Conservation (phyloP, 2,888 invertebrate species). For the Campoplex nolae region DNA sequence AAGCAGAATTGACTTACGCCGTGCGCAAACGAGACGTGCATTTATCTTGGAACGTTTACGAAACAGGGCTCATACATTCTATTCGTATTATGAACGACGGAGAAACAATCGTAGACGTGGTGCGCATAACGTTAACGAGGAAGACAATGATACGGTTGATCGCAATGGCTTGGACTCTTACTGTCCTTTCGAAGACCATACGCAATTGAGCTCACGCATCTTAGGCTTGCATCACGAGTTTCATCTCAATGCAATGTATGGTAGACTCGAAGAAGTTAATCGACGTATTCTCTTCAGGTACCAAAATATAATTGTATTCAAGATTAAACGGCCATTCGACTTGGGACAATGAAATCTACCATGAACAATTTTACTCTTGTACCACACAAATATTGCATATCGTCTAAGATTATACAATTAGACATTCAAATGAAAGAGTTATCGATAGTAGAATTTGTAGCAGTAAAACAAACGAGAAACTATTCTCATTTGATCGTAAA, state of each 20-base stretch:
- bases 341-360: too few relatives aligned
- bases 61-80: not conserved
- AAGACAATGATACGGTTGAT: conserved; percentile 25
- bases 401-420: too few relatives aligned
- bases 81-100: not conserved
- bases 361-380: too few relatives aligned
- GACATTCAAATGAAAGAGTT: too few relatives aligned
- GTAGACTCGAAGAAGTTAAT: not conserved
- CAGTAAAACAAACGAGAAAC: not conserved
- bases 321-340: too few relatives aligned
- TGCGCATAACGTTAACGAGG: conserved; percentile 41
- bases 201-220: not conserved
- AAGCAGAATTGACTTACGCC: conserved; percentile 2
- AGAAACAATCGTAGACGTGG: conserved; percentile 40
- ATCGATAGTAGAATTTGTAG: too few relatives aligned
- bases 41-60: not conserved
- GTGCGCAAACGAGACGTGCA: conserved; percentile 10
- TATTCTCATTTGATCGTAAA: not conserved
- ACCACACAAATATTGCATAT: too few relatives aligned
- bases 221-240: not conserved
- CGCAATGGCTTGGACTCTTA: not conserved
- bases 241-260: not conserved
- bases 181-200: not conserved
- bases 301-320: not conserved
- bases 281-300: conserved; percentile 29